These are phyloP conservation scores for Ips typographus DNA, from an alignment of 1,140 invertebrate species.

Conservation along the genomic window DNA sequence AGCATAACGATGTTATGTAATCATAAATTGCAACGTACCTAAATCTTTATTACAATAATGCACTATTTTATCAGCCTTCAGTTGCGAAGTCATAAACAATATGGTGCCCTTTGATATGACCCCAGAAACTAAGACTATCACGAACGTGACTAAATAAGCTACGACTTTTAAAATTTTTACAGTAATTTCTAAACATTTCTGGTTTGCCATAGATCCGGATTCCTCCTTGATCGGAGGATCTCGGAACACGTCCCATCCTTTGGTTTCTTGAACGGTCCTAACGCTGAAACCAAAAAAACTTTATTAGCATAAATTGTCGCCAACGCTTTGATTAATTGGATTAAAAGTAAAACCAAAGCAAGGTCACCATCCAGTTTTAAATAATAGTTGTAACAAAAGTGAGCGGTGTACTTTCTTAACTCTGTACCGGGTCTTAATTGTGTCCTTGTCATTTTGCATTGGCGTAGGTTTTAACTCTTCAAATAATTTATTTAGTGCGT, in stretches of 20 bases:
- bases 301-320: not conserved
- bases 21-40: conserved; percentile 57
- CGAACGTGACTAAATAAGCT: conserved; percentile 81
- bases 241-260: conserved; percentile 95
- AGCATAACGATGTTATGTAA: not conserved
- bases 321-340: not conserved
- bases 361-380: conserved; percentile 42
- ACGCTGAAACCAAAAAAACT: conserved; percentile 60
- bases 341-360: conserved; percentile 21
- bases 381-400: conserved; percentile 34
- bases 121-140: conserved; percentile 78
- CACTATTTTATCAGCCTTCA: conserved; percentile 71
- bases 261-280: conserved; percentile 81
- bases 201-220: conserved; percentile 84
- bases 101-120: conserved; percentile 84
- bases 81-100: conserved; percentile 89
- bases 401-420: conserved; percentile 42
- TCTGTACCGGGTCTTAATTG: not conserved
- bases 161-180: conserved; percentile 83
- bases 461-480: conserved; percentile 10
- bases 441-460: conserved; percentile 22
- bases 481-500: not conserved
- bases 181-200: conserved; percentile 81
- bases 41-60: conserved; percentile 81
- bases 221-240: conserved; percentile 85